Conservation (phyloP, 2,888 invertebrate species). For the Cryptocephalus moraei region DNA sequence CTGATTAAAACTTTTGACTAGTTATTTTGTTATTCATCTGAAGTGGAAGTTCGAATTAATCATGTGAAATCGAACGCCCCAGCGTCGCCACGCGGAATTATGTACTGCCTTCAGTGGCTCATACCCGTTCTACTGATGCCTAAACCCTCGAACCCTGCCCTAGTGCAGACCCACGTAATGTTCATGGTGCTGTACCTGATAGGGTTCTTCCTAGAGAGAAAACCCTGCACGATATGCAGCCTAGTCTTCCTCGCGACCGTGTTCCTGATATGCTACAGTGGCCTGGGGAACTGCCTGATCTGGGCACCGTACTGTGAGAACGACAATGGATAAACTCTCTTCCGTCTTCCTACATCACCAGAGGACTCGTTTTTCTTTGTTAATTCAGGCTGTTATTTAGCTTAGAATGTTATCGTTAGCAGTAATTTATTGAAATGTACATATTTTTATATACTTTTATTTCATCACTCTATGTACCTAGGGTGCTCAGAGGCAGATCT, state of each 20-base stretch:
- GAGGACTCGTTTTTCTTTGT: neutral
- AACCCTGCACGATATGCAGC: conserved; percentile 96
- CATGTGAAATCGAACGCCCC: too few relatives aligned
- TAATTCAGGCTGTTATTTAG: neutral
- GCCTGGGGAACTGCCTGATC: conserved; percentile 88
- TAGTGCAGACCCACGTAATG: conserved; percentile 94
- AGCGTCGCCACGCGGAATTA: conserved; percentile 32
- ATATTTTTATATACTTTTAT: conserved; percentile 13
- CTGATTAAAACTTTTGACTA: too few relatives aligned
- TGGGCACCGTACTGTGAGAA: conserved; percentile 75
- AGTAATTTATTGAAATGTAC: conserved; percentile 14
- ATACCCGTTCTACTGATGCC: conserved; percentile 95
- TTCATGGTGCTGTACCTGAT: conserved; percentile 94
- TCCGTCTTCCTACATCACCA: neutral
- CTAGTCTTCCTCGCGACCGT: conserved; percentile 89
- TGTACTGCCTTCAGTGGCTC: conserved; percentile 97
- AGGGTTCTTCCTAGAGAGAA: conserved; percentile 93
- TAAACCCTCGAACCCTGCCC: conserved; percentile 92
- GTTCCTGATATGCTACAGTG: conserved; percentile 91
- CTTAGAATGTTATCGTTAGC: conserved; percentile 9
- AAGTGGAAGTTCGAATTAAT: too few relatives aligned
- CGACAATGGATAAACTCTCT: conserved; percentile 39
- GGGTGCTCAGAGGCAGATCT: too few relatives aligned
- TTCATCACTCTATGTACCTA: too few relatives aligned
- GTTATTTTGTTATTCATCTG: too few relatives aligned